A percentile compares a stretch with the other conserved stretches of the same genome.
These are phyloP conservation scores for Mya arenaria DNA, from an alignment of 1,140 invertebrate genomes.

Conservation along the genomic window DNA sequence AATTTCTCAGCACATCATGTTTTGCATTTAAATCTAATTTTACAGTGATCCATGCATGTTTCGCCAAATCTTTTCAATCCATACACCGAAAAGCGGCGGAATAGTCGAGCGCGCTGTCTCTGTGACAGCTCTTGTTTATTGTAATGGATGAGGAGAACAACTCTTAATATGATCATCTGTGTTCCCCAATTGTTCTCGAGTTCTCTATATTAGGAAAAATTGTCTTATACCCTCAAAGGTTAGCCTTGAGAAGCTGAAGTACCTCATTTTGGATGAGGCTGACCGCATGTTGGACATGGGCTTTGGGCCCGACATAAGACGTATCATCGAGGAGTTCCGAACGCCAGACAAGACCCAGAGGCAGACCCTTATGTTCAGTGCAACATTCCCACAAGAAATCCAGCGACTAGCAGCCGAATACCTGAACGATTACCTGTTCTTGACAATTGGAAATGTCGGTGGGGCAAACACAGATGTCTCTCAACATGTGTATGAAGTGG, in stretches of 20 bases:
- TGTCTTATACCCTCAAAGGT: constrained; percentile 73
- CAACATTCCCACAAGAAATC: constrained; percentile 93
- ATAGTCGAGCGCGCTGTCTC: too few relatives aligned
- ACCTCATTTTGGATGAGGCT: constrained; percentile 96
- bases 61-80: too few relatives aligned
- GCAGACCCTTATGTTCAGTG: constrained; percentile 95
- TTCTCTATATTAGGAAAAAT: too few relatives aligned
- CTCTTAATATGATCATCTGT: too few relatives aligned
- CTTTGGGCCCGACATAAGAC: constrained; percentile 89
- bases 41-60: too few relatives aligned
- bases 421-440: constrained; percentile 89
- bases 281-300: constrained; percentile 97
- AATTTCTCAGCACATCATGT: too few relatives aligned
- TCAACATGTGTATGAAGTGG: constrained; percentile 90
- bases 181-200: too few relatives aligned
- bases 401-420: constrained; percentile 89
- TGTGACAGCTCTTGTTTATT: too few relatives aligned
- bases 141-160: too few relatives aligned
- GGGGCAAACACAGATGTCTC: constrained; percentile 94
- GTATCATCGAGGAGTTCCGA: constrained; percentile 88
- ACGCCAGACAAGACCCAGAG: constrained; percentile 88
- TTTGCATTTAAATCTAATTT: too few relatives aligned
- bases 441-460: constrained; percentile 93
- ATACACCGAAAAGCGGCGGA: too few relatives aligned
- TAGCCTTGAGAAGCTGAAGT: constrained; percentile 87